A percentile compares a stretch with the other conserved stretches of the same genome.
These are phyloP conservation scores for Daktulosphaira vitifoliae DNA, from an alignment of 1,140 invertebrate species.

Conservation along the genomic window DNA sequence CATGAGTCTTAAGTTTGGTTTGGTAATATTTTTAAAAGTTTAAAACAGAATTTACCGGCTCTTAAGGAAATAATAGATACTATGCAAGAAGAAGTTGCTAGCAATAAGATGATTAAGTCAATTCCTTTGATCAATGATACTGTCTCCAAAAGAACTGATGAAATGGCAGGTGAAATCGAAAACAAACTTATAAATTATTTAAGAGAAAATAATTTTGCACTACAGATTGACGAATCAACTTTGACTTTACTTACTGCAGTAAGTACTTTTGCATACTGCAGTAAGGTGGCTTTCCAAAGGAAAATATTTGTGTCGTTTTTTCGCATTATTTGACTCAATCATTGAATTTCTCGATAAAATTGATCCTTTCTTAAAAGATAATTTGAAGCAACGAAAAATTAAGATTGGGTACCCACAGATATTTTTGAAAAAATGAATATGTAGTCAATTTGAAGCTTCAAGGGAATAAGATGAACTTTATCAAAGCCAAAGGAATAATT, in stretches of 20 bases:
- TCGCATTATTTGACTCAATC: slow-evolving; percentile 38
- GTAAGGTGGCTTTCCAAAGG: no score
- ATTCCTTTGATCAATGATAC: neutral
- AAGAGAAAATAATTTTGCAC: no score
- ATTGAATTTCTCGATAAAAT: no score
- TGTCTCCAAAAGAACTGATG: slow-evolving; percentile 18
- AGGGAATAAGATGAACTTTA: no score
- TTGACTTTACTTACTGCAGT: slow-evolving; percentile 38
- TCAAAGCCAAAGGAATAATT: no score
- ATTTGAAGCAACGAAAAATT: no score
- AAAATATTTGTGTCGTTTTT: slow-evolving; percentile 37
- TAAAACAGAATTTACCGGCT: slow-evolving; percentile 37
- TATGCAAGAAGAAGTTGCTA: slow-evolving; percentile 32
- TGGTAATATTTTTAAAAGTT: no score
- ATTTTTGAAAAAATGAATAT: slow-evolving; percentile 39
- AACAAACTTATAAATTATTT: no score
- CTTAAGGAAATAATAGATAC: slow-evolving; percentile 35
- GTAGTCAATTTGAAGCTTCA: slow-evolving; percentile 37
- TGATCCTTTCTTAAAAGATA: no score
- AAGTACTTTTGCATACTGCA: slow-evolving; percentile 37
- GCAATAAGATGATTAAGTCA: neutral
- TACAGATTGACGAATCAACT: slow-evolving; percentile 44
- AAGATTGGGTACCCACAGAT: slow-evolving; percentile 41
- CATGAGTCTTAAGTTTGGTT: no score
- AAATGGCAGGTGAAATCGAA: slow-evolving; percentile 22